Evolutionary conservation across 2,888 invertebrate species (phyloP).

Genomic region (Microctonus aethiopoides): DNA sequence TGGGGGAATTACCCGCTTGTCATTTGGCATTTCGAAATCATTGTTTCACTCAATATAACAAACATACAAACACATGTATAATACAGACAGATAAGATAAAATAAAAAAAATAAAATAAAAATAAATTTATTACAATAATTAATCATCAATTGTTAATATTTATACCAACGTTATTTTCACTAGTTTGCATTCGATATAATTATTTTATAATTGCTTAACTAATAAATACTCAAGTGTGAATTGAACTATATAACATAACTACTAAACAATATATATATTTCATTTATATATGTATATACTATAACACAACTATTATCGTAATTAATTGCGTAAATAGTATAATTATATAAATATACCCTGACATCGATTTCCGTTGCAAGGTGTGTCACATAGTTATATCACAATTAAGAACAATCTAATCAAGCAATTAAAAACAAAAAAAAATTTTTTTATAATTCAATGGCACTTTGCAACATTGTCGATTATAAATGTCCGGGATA

Average conservation of each 20-base stretch:
- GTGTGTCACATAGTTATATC: constrained; percentile 9
- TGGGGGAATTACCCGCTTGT: not conserved
- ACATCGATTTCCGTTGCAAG: constrained; percentile 5
- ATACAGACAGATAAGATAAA: not conserved
- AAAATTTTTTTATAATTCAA: not conserved
- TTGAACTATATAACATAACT: not conserved
- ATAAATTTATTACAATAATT: not conserved
- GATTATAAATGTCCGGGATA: constrained; percentile 6
- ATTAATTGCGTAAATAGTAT: not conserved
- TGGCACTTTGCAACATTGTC: not conserved
- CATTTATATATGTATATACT: not conserved
- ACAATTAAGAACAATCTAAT: constrained; percentile 20
- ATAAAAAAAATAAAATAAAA: not conserved
- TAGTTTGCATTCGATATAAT: too few relatives aligned
- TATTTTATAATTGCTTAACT: not conserved
- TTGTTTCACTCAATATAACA: not conserved
- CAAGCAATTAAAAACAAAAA: not conserved
- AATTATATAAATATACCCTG: not conserved
- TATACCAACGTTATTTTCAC: too few relatives aligned
- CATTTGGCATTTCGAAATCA: not conserved
- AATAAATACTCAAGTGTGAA: not conserved
- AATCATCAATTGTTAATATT: too few relatives aligned
- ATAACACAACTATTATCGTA: not conserved
- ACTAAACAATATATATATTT: not conserved
- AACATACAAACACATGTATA: not conserved